These are phyloP conservation scores for Drosophila aldrichi DNA, from an alignment of 2,888 invertebrate species.

Conservation along the genomic window DNA sequence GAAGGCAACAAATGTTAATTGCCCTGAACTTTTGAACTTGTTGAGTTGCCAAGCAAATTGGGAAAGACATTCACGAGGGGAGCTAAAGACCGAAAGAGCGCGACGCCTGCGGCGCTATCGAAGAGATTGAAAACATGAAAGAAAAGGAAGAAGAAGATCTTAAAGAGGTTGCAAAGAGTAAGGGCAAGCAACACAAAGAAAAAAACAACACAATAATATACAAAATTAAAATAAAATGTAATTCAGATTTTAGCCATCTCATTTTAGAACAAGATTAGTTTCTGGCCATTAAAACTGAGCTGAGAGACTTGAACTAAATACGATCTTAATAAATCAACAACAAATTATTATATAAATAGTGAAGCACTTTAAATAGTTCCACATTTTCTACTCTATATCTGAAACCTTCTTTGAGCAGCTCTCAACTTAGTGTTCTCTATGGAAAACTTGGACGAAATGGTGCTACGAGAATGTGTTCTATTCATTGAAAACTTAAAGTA, in stretches of 20 bases:
- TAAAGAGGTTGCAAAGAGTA: no score
- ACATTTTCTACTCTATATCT: no score
- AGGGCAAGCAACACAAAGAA: no score
- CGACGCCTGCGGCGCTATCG: constrained; percentile 51
- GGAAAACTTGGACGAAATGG: background rate
- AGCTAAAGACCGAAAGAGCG: constrained; percentile 7
- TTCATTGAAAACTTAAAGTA: constrained; percentile 2
- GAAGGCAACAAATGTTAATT: constrained; percentile 49
- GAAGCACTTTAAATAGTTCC: background rate
- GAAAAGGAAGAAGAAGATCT: background rate
- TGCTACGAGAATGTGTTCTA: background rate
- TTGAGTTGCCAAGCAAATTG: constrained; percentile 32
- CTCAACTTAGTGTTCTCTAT: background rate
- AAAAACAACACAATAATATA: background rate
- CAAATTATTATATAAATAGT: background rate
- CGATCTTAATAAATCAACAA: background rate
- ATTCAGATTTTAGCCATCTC: background rate
- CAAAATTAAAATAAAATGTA: background rate
- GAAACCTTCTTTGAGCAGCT: background rate
- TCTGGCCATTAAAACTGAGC: background rate
- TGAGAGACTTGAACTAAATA: background rate
- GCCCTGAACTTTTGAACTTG: constrained; percentile 53
- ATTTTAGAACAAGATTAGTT: background rate
- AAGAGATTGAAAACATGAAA: background rate
- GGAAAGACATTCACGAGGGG: constrained; percentile 1